A percentile compares a stretch with the other conserved stretches of the same genome.
phyloP scores from a whole-genome alignment of 2,888 invertebrate genomes.

The Sarcophaga carnaria region DNA sequence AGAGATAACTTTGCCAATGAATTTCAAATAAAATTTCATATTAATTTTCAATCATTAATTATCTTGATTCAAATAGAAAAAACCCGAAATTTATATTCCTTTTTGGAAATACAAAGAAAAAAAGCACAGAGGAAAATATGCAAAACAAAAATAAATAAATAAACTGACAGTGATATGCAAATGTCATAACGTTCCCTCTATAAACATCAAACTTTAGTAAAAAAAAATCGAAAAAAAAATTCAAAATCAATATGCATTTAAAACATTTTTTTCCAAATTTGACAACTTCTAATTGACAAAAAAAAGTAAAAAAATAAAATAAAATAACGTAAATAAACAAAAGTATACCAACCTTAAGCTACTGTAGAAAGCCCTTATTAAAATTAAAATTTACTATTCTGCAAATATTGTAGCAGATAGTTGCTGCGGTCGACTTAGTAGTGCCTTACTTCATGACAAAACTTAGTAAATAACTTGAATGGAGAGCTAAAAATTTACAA shows the following conservation, averaged over 20 bases:
- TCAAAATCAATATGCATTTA: constrained; percentile 39
- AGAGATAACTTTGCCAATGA: constrained; percentile 52
- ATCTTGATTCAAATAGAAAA: constrained; percentile 54
- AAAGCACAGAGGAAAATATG: background rate
- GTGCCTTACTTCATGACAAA: background rate
- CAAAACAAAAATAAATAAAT: background rate
- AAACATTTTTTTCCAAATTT: constrained; percentile 41
- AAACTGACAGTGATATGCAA: constrained; percentile 61
- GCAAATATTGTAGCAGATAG: background rate
- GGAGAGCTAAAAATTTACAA: too few relatives aligned
- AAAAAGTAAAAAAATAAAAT: background rate
- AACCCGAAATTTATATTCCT: constrained; percentile 9
- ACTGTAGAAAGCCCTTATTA: constrained; percentile 52
- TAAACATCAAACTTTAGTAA: constrained; percentile 35
- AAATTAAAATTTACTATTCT: background rate
- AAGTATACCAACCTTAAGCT: constrained; percentile 24
- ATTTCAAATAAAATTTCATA: constrained; percentile 53
- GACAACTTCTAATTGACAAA: constrained; percentile 47
- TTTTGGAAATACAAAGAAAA: background rate
- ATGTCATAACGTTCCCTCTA: constrained; percentile 59
- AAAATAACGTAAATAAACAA: background rate
- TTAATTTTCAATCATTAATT: constrained; percentile 61
- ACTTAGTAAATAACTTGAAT: too few relatives aligned
- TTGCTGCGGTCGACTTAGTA: background rate
- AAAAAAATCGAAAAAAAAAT: background rate